Evolutionary conservation across 1,140 invertebrate genomes (phyloP).

Genomic region (Drosophila kikkawai): DNA sequence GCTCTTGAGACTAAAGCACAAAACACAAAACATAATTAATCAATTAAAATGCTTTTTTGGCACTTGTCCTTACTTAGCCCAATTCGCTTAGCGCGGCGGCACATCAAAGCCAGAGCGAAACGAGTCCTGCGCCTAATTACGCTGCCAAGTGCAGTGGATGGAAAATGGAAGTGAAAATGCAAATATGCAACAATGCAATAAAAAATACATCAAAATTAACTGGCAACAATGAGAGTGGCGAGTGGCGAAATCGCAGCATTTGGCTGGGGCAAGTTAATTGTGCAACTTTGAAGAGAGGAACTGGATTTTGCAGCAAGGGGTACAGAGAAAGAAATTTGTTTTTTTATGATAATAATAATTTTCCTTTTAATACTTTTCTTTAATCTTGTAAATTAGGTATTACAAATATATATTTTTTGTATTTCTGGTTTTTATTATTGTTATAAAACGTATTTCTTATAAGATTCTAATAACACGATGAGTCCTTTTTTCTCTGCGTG

Average conservation of each 20-base stretch:
- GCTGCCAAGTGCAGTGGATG: conserved; percentile 45
- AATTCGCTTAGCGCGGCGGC: conserved; percentile 19
- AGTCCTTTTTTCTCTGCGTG: neutral
- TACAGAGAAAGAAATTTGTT: neutral
- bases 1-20: conserved; percentile 26
- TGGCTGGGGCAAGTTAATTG: conserved; percentile 48
- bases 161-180: conserved; percentile 29
- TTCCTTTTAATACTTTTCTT: too few species aligned
- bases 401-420: too few species aligned
- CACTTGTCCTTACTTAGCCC: conserved; percentile 45
- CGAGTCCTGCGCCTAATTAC: conserved; percentile 49
- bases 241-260: conserved; percentile 38
- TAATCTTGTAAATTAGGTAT: too few species aligned
- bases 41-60: conserved; percentile 54
- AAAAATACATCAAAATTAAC: conserved; percentile 60
- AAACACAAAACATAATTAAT: conserved; percentile 53
- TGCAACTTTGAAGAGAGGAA: conserved; percentile 36
- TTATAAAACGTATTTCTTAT: too few species aligned
- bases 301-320: neutral
- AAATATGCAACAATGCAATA: conserved; percentile 44
- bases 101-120: conserved; percentile 43
- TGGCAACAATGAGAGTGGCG: conserved; percentile 42
- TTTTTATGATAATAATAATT: neutral
- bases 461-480: neutral
- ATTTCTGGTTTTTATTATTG: too few species aligned